Conservation (phyloP, 2,113 vertebrate species). For the Origma solitaria region DNA sequence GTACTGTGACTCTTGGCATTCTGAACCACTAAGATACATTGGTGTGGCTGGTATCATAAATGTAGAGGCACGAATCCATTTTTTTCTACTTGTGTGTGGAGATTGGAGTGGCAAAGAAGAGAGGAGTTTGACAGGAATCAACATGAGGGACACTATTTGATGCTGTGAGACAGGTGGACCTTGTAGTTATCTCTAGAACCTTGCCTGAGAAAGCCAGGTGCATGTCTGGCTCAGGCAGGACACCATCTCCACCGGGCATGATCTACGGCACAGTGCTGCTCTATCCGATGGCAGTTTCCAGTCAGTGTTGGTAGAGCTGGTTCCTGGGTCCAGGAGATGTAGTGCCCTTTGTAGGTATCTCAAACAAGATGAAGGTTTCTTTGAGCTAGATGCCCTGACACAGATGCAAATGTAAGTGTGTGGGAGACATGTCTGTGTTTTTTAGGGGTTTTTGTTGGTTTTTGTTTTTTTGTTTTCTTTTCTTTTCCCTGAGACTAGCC, state of each 20-base stretch:
- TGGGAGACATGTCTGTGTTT: rapidly evolving
- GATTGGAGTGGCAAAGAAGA: background rate
- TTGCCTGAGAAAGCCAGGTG: background rate
- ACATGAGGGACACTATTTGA: background rate
- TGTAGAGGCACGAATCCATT: background rate
- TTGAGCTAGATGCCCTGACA: background rate
- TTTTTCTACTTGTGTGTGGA: background rate
- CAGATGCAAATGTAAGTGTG: background rate
- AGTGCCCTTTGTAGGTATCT: background rate
- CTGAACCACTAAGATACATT: background rate
- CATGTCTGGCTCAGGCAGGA: background rate
- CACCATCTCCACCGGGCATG: background rate
- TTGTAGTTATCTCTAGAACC: background rate
- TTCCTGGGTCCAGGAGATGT: background rate
- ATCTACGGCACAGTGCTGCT: background rate
- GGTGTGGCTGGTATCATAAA: rapidly evolving
- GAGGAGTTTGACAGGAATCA: background rate
- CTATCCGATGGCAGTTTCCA: background rate
- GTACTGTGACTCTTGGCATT: background rate
- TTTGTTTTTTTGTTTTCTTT: too few relatives aligned
- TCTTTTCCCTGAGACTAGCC: background rate
- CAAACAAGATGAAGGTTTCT: background rate
- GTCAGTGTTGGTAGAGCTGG: background rate
- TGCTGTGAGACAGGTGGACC: background rate
- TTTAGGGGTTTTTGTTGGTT: too few relatives aligned